These are phyloP conservation scores for Istiophorus platypterus DNA, from an alignment of 2,113 vertebrate genomes.

Conservation along the genomic window DNA sequence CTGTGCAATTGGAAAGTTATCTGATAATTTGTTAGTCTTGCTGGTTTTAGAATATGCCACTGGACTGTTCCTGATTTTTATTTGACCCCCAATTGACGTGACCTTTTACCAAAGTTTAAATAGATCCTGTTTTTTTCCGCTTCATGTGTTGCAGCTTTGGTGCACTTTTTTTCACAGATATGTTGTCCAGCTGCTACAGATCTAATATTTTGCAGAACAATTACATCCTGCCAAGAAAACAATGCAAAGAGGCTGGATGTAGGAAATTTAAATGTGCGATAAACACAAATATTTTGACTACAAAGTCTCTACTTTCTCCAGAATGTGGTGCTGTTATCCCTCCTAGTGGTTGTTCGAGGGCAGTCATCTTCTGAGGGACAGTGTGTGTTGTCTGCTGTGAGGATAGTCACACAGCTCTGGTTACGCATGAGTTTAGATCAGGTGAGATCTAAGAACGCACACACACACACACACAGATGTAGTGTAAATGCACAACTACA, in stretches of 20 bases:
- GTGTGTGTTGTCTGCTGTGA: conserved; percentile 69
- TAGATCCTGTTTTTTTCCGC: not conserved
- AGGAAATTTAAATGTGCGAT: not conserved
- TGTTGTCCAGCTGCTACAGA: too few species aligned
- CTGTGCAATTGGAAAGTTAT: too few species aligned
- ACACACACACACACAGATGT: not conserved
- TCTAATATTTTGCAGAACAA: not conserved
- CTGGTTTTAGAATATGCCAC: not conserved
- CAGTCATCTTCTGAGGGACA: conserved; percentile 76
- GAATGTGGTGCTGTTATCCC: conserved; percentile 86
- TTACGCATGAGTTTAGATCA: conserved; percentile 83
- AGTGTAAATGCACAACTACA: not conserved
- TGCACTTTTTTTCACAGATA: not conserved
- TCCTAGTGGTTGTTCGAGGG: conserved; percentile 81
- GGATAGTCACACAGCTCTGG: conserved; percentile 86
- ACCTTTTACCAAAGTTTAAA: not conserved
- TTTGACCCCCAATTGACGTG: not conserved
- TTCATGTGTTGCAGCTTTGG: not conserved
- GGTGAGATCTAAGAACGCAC: conserved; percentile 78
- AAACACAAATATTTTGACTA: not conserved
- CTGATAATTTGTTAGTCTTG: too few species aligned
- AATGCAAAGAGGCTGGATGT: conserved; percentile 8
- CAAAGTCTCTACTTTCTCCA: conserved; percentile 63
- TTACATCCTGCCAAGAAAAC: not conserved
- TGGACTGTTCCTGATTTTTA: not conserved